Evolutionary conservation across 2,113 vertebrate species (phyloP), one percentile per base, ranked within the genome.

Genomic region (Smithornis capensis): DNA sequence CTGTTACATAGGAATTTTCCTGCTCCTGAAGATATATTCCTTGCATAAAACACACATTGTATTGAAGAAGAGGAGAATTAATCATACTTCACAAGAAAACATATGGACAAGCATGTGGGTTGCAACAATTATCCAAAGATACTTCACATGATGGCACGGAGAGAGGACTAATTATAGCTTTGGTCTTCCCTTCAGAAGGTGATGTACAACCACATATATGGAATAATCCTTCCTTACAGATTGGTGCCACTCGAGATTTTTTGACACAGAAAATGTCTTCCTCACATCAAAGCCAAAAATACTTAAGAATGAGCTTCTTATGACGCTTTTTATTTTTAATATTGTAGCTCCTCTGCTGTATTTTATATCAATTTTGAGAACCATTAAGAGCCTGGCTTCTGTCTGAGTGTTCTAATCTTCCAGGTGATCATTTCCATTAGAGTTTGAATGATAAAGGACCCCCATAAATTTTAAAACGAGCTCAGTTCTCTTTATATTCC

Each of bases 371-470:
- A 29, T 83, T 80, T 65, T 29, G 47, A 69, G 69, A 92, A 55
- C 3, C 3, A 87, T 89, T 91, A 75, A 40, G 89, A 56, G 56
- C 33, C 77, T 86, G 62, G 45, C 47, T 94, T 40, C 87, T 77
- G 47, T 62, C 17, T 45, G 65, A 60, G 33, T 13, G 35, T 60
- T 83, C 18, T 18, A 75, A 90, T 94, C 75, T 95, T 91, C 88
- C 65, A 92, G 92, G 90, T 59, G 89, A 95, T 93, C n/a, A 67
- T 86, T 96, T 96, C 92, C 89, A 92, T 28, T 21, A 28, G 92
- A 83, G 88, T 91, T 91, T 93, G 95, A 94, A 95, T 95, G 95
- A 97, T 67, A 94, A 96, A 97, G 68, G 74, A 69, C 87, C 53
- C 49, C 91, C 68, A 94, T 95, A 89, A 94, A 97, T 93, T 96